Evolutionary conservation across 2,797 vertebrate genomes (phyloP), one percentile per base, ranked within the genome.

Genomic region (Rhynchotus rufescens): DNA sequence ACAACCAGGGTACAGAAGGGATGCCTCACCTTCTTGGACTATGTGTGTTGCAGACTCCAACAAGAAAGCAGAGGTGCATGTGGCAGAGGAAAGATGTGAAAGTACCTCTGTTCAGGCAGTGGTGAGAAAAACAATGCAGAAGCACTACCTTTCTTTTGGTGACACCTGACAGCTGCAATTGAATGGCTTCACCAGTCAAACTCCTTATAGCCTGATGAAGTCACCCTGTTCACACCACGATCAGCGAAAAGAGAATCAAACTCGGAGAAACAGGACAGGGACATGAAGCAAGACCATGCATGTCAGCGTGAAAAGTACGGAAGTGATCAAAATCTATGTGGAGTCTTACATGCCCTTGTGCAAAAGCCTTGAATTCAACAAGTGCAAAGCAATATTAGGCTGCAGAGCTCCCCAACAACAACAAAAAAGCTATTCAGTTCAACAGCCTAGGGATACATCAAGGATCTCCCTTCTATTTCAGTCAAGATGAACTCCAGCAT

Each of bases 1-100:
- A 52, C 45, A 73, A 30, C n/a, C 67, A 66, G 28, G 2, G 3
- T 30, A 21, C 12, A 67, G 12, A 2, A 69, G 56, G 40, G 45
- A 45, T 32, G 54, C 65, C 52, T 74, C 52, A 47, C 36, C 49
- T 32, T 44, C 65, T 65, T 21, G 54, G 23, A 28, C 14, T 20
- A 15, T 2, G 23, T 5, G 0, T 19, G 10, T 72, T 40, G 40
- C 45, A 81, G 25, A 32, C 36, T 36, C 34, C 60, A 76, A 69
- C 34, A 44, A 5, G 8, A 0, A 4, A 80, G 60, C 8, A 2
- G 56, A 81, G 17, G 28, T 16, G n/a, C 12, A 6, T 1, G 5
- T 65, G 67, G 11, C 54, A 32, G 34, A 12, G 15, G 62, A 66
- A 92, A 74, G 51, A 42, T 30, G 42, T 25, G 42, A 19, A 56